A percentile compares a stretch with the other conserved stretches of the same genome.
Evolutionary conservation across 2,888 invertebrate genomes (phyloP).

Genomic region (Hetaerina titia): DNA sequence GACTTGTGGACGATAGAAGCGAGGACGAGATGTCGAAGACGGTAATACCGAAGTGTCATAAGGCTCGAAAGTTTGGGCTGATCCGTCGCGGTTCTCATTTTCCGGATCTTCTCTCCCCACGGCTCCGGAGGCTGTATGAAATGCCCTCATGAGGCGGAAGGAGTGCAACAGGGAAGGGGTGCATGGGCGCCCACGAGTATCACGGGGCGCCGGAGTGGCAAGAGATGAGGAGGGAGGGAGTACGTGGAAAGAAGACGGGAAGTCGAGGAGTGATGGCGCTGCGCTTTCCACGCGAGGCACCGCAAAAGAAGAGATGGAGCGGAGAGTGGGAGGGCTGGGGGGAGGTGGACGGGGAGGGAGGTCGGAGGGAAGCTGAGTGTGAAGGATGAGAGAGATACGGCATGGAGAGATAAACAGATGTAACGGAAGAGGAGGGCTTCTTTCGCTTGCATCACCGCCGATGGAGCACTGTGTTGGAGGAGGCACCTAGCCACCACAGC

Average conservation of each 20-base stretch:
- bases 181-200: background rate
- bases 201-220: background rate
- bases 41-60: too few species aligned
- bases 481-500: background rate
- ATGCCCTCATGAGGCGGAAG: background rate
- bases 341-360: background rate
- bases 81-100: too few species aligned
- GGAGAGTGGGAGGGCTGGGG: background rate
- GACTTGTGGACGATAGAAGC: too few species aligned
- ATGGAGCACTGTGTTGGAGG: background rate
- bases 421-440: conserved; percentile 40
- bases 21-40: too few species aligned
- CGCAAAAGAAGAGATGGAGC: background rate
- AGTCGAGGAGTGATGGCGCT: background rate
- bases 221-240: background rate
- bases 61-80: too few species aligned
- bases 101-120: too few species aligned
- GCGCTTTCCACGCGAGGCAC: background rate
- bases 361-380: background rate
- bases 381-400: conserved; percentile 8
- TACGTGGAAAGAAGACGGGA: conserved; percentile 4
- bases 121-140: too few species aligned
- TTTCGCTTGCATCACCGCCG: conserved; percentile 24
- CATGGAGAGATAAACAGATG: conserved; percentile 1
- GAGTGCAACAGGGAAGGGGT: background rate